A percentile compares a stretch with the other conserved stretches of the same genome.
Evolutionary conservation across 2,113 vertebrate genomes (phyloP).

Genomic region (Perognathus longimembris): DNA sequence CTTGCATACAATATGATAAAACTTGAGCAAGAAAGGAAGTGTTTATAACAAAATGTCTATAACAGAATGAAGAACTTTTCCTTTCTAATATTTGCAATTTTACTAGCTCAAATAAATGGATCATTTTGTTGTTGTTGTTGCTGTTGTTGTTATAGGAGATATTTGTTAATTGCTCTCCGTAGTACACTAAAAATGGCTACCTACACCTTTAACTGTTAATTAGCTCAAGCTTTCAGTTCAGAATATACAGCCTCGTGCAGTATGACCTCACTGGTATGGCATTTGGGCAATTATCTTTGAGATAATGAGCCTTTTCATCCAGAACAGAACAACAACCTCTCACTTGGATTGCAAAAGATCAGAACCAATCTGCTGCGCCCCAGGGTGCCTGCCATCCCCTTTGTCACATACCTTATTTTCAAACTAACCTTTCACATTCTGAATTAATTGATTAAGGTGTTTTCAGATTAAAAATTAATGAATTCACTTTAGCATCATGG

Average conservation of each 20-base stretch:
- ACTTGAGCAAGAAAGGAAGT: neutral
- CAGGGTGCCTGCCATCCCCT: conserved; percentile 77
- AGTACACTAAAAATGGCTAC: conserved; percentile 68
- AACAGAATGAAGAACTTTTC: neutral
- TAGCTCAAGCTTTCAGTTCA: conserved; percentile 78
- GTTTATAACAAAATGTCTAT: neutral
- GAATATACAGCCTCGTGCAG: conserved; percentile 71
- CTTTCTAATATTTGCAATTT: conserved; percentile 28
- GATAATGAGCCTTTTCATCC: conserved; percentile 87
- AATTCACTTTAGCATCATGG: conserved; percentile 77
- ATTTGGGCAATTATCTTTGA: conserved; percentile 87
- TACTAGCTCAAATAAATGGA: neutral
- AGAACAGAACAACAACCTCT: conserved; percentile 83
- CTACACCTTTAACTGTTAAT: conserved; percentile 82
- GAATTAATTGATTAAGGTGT: conserved; percentile 86
- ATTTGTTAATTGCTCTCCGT: conserved; percentile 17
- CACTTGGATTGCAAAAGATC: conserved; percentile 82
- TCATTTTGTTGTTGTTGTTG: conserved; percentile 61
- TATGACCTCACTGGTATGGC: conserved; percentile 84
- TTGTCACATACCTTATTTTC: conserved; percentile 82
- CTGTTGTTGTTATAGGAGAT: conserved; percentile 22
- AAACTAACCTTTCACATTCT: conserved; percentile 85
- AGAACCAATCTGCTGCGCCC: conserved; percentile 83
- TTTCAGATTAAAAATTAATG: conserved; percentile 86
- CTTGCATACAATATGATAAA: neutral